Conservation (phyloP, 2,113 vertebrate genomes). For the Lycocorax pyrrhopterus region DNA sequence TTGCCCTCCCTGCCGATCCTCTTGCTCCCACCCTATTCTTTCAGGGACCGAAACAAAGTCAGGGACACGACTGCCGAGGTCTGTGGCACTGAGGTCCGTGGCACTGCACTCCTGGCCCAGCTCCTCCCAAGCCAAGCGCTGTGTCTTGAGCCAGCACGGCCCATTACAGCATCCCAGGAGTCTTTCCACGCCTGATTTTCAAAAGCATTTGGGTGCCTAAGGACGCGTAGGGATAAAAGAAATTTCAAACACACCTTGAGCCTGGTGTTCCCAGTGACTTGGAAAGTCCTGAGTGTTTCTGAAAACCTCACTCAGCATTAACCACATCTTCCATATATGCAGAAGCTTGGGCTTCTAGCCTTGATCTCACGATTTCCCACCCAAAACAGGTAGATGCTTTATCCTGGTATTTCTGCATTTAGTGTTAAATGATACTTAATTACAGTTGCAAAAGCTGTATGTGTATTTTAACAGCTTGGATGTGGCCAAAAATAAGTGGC, state of each 20-base stretch:
- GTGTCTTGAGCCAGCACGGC: background rate
- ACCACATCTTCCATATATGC: background rate
- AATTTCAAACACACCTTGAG: background rate
- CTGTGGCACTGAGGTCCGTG: background rate
- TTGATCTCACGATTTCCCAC: background rate
- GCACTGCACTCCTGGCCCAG: fast-evolving
- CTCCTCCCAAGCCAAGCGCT: background rate
- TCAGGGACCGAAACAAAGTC: background rate
- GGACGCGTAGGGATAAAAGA: background rate
- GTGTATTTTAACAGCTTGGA: conserved; percentile 32
- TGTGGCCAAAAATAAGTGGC: background rate
- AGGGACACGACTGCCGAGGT: background rate
- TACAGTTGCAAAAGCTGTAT: background rate
- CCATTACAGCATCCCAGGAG: background rate
- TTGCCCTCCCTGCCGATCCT: background rate
- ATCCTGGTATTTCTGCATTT: background rate
- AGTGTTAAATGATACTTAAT: conserved; percentile 21
- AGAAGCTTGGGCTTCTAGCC: background rate
- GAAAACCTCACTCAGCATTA: background rate
- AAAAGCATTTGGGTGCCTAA: background rate
- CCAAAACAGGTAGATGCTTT: background rate
- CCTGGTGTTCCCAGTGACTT: background rate
- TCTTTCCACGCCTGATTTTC: background rate
- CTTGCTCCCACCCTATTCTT: background rate
- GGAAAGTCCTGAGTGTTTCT: background rate